Base-by-base conservation (phyloP, 2,888 invertebrate genomes). In the Arctia plantaginis region DNA sequence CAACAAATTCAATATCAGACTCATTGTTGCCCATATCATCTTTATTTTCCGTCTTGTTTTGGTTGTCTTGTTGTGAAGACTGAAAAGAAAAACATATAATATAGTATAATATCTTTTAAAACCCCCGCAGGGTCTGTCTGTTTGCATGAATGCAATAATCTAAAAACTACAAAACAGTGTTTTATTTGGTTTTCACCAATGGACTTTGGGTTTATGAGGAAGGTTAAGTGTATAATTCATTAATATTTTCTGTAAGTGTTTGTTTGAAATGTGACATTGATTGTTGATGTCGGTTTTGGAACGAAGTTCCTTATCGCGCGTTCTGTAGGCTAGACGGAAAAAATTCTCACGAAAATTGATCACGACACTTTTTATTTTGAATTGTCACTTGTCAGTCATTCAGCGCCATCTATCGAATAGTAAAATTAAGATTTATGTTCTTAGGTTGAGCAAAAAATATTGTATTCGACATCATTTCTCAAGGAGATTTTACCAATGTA, bases 1-100 rank as follows among this genome's bases (percentile, higher is more conserved):
- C 97, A 62, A 97, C 96, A 88, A 97, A 97, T 89, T 97, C 97
- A 74, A 97, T 97, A 87, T 97, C 97, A 1, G 97, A 97, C 87
- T 97, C 97, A 77, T 96, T 95, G 35, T 96, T 95, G 30, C 95
- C 96, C 85, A 90, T 89, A 35, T 95, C 95, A 15, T 95, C 94
- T 77, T 94, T 96, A 23, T 87, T 77, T 35, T 94, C 94, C 10
- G 83, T 87, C 66, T 89, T 89, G 75, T 92, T 93, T 74, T 90
- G 94, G 39, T 88, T 90, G 1, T 94, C 94, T 80, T 90, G 89
- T 72, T 91, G 92, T 0, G 90, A 86, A 62, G 84, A 89, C 93
- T 94, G 88, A 7, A 88, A 86, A 72, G 3, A 80, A 39, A 68
- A 23, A 18, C 1, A 12, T 15, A 12, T n/a, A 51, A 62, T 51